Evolutionary conservation across 2,113 vertebrate genomes (phyloP).

Genomic region (Calyptommatus sinebrachiatus): DNA sequence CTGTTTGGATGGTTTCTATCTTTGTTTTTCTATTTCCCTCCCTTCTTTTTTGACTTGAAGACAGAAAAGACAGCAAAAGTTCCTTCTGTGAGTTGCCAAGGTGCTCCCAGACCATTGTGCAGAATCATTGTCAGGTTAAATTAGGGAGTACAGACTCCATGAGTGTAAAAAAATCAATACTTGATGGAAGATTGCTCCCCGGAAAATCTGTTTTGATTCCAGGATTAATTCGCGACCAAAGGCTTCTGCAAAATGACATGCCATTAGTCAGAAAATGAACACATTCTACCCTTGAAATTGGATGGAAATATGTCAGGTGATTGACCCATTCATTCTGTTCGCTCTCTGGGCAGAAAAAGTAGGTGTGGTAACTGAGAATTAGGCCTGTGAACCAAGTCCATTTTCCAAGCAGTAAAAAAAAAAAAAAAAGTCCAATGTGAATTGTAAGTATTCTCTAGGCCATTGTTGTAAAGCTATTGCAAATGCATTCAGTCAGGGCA

Average conservation of each 20-base stretch:
- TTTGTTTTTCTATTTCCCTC: constrained; percentile 51
- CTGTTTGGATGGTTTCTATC: constrained; percentile 70
- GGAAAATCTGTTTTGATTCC: constrained; percentile 99
- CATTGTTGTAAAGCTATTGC: constrained; percentile 87
- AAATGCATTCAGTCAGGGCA: constrained; percentile 89
- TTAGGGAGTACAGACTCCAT: constrained; percentile 99
- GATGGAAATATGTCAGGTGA: constrained; percentile 99
- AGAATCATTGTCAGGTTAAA: constrained; percentile 99
- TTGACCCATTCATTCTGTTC: constrained; percentile 91
- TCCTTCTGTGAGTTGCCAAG: constrained; percentile 94
- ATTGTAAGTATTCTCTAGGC: constrained; percentile 89
- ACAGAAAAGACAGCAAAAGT: constrained; percentile 84
- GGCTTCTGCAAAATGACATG: constrained; percentile 98
- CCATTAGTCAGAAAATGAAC: constrained; percentile 99
- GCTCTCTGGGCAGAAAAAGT: constrained; percentile 81
- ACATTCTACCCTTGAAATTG: constrained; percentile 99
- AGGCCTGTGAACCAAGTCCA: constrained; percentile 78
- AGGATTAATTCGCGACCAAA: constrained; percentile 99
- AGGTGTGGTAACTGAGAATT: constrained; percentile 85
- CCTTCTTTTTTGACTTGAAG: constrained; percentile 66
- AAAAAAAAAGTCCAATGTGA: constrained; percentile 76
- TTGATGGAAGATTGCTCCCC: constrained; percentile 99
- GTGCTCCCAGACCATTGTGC: constrained; percentile 98
- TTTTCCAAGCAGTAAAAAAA: constrained; percentile 77
- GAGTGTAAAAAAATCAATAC: constrained; percentile 99